Percentiles rank a stretch among this genome's conserved stretches.
Conservation (phyloP, 2,797 vertebrate genomes). For the Myotis daubentonii region DNA sequence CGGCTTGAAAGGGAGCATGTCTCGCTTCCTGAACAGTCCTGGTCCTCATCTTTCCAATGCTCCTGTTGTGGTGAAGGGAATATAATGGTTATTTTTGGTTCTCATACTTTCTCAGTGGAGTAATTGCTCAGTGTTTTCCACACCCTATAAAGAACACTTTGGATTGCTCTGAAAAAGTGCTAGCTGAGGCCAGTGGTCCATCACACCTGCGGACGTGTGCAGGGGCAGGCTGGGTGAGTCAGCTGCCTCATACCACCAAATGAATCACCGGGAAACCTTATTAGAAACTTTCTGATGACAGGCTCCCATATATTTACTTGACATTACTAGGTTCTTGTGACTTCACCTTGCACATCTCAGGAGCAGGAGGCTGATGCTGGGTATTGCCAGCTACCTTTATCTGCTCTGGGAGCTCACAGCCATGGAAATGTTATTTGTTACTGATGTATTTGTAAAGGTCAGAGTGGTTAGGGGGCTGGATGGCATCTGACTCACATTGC, state of each 20-base stretch:
- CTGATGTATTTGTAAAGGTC: not conserved
- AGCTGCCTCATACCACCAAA: slow-evolving; percentile 76
- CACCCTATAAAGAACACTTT: slow-evolving; percentile 69
- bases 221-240: slow-evolving; percentile 76
- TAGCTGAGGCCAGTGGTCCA: slow-evolving; percentile 79
- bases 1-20: slow-evolving; percentile 66
- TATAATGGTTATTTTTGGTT: slow-evolving; percentile 63
- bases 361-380: not conserved
- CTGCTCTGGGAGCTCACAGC: not conserved
- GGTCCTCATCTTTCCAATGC: slow-evolving; percentile 74
- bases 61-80: slow-evolving; percentile 75
- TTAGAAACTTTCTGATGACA: slow-evolving; percentile 82
- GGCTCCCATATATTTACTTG: slow-evolving; percentile 81
- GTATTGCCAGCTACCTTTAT: not conserved
- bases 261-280: slow-evolving; percentile 82
- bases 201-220: slow-evolving; percentile 76
- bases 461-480: not conserved
- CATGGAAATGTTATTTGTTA: not conserved
- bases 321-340: slow-evolving; percentile 64
- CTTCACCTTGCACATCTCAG: slow-evolving; percentile 67
- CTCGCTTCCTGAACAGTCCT: slow-evolving; percentile 36
- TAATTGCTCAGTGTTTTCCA: slow-evolving; percentile 72
- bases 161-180: slow-evolving; percentile 73
- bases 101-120: slow-evolving; percentile 72
- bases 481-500: not conserved